Evolutionary conservation across 1,140 invertebrate genomes (phyloP).

Genomic region (Calosoma granatense): DNA sequence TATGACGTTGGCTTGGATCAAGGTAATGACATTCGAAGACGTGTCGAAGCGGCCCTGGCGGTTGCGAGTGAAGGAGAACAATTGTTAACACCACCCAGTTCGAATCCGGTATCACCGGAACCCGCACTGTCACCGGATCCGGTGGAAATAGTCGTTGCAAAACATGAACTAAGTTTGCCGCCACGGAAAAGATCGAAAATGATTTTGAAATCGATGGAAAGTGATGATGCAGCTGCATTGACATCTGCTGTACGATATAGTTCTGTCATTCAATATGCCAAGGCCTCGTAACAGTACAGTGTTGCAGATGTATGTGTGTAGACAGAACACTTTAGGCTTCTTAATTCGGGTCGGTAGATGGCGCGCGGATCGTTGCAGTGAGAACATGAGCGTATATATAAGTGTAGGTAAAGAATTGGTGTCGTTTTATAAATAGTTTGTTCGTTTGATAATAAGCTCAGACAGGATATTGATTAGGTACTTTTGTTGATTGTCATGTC

Average conservation of each 20-base stretch:
- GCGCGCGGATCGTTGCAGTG: neutral
- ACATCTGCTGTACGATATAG: conserved; percentile 50
- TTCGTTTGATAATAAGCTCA: too few relatives aligned
- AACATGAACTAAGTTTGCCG: conserved; percentile 57
- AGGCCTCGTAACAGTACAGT: conserved; percentile 44
- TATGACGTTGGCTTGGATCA: conserved; percentile 34
- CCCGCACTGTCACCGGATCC: conserved; percentile 48
- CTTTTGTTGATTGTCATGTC: neutral
- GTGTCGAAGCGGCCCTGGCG: conserved; percentile 58
- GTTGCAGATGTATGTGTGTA: neutral
- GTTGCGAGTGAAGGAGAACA: conserved; percentile 38
- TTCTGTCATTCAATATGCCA: conserved; percentile 73
- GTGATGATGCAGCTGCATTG: conserved; percentile 26
- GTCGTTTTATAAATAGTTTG: too few relatives aligned
- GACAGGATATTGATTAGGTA: neutral
- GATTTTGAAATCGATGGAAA: conserved; percentile 59
- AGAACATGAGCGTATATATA: neutral
- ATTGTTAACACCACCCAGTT: conserved; percentile 52
- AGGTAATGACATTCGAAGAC: conserved; percentile 53
- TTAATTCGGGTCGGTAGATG: neutral
- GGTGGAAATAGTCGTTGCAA: conserved; percentile 41
- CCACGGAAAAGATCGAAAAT: conserved; percentile 66
- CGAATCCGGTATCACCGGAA: conserved; percentile 41
- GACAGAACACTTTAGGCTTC: neutral
- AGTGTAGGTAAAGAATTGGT: neutral